Evolutionary conservation across 2,113 vertebrate species (phyloP).

Genomic region (Tinamus guttatus): DNA sequence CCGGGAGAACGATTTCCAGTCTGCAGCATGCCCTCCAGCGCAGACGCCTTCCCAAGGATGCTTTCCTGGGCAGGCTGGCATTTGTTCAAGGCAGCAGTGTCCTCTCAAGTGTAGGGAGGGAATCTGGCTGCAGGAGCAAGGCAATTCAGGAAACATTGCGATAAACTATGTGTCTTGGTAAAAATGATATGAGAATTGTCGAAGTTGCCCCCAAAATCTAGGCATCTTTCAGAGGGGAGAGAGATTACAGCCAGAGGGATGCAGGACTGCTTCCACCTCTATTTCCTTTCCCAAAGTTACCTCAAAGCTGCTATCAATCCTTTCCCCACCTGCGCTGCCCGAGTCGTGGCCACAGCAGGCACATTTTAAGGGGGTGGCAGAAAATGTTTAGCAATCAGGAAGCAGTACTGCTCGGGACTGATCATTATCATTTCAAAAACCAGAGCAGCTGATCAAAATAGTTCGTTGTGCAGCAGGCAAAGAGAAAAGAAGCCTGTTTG

Average conservation of each 20-base stretch:
- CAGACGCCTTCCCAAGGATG: not conserved
- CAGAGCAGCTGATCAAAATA: not conserved
- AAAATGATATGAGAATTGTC: not conserved
- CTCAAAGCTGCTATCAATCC: rapidly evolving
- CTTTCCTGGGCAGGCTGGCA: not conserved
- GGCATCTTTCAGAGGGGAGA: not conserved
- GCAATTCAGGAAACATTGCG: not conserved
- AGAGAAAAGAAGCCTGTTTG: not conserved
- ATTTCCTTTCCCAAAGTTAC: not conserved
- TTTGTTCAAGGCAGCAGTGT: not conserved
- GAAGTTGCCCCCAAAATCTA: not conserved
- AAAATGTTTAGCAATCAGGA: not conserved
- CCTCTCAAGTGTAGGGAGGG: not conserved
- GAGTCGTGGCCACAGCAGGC: not conserved
- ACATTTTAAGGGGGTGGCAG: rapidly evolving
- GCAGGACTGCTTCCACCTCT: no score
- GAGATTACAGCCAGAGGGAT: not conserved
- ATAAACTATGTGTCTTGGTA: not conserved
- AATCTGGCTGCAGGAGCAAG: not conserved
- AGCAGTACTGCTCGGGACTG: not conserved
- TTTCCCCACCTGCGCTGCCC: rapidly evolving
- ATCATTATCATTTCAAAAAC: not conserved
- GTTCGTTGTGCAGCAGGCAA: not conserved
- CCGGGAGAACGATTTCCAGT: rapidly evolving
- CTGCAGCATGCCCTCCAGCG: rapidly evolving